A percentile compares a stretch with the other conserved stretches of the same genome.
Conservation (phyloP, 2,113 vertebrate genomes). For the Epinephelus moara region DNA sequence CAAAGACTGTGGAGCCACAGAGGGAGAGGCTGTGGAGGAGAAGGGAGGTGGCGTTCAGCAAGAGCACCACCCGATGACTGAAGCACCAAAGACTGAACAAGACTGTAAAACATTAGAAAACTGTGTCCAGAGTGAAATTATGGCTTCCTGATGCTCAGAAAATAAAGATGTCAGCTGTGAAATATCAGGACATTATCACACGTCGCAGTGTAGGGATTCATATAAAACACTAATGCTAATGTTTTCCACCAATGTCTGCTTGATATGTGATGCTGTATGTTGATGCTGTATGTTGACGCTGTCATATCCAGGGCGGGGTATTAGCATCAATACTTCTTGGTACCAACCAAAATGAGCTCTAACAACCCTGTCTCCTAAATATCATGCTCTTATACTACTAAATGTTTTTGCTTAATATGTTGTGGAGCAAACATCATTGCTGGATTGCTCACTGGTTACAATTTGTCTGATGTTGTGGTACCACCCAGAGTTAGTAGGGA, state of each 20-base stretch:
- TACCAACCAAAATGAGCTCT: not conserved
- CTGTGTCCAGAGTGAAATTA: not conserved
- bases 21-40: slow-evolving; percentile 16
- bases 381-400: not conserved
- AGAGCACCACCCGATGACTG: not conserved
- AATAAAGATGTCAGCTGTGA: too few species aligned
- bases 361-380: not conserved
- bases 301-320: not conserved
- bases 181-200: not conserved
- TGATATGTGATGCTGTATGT: not conserved
- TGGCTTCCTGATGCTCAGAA: slow-evolving; percentile 48
- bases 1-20: not conserved
- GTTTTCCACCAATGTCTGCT: not conserved
- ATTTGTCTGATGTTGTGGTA: not conserved
- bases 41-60: not conserved
- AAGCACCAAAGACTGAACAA: slow-evolving; percentile 3
- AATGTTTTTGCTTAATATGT: not conserved
- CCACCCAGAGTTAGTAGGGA: too few species aligned
- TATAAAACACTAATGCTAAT: not conserved
- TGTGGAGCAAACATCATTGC: too few species aligned
- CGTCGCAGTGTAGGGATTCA: not conserved
- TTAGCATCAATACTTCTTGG: not conserved
- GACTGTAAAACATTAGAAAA: slow-evolving; percentile 40
- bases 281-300: not conserved
- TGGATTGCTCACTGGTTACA: too few species aligned